These are phyloP conservation scores for Halcyon malimbica DNA, from an alignment of 2,113 vertebrate genomes.

Conservation along the genomic window DNA sequence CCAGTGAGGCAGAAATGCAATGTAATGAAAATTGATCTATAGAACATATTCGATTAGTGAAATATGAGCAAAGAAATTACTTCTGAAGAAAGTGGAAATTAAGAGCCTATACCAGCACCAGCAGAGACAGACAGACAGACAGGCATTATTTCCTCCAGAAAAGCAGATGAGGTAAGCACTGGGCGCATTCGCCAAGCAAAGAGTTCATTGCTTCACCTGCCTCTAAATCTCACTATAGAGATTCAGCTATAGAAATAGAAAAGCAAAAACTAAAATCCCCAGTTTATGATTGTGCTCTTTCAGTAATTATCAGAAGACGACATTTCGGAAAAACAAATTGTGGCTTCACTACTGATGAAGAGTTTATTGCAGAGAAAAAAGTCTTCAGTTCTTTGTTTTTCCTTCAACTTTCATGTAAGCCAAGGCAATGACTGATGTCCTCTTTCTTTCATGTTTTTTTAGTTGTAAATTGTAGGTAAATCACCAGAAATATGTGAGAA, in stretches of 20 bases:
- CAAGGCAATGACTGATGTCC: neutral
- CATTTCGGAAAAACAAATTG: neutral
- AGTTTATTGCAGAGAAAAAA: rapidly evolving
- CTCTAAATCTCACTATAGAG: neutral
- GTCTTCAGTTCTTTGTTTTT: neutral
- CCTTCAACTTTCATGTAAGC: neutral
- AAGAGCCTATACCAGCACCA: neutral
- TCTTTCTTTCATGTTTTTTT: neutral
- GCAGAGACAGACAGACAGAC: neutral
- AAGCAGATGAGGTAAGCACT: neutral
- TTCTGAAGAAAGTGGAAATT: slow-evolving; percentile 24
- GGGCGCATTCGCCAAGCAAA: neutral
- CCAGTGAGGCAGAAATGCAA: slow-evolving; percentile 38
- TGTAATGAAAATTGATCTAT: slow-evolving; percentile 59
- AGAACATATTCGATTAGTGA: neutral
- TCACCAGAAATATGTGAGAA: neutral
- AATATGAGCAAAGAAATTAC: slow-evolving; percentile 30
- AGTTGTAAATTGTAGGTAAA: neutral
- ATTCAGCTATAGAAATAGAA: neutral
- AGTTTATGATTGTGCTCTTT: neutral
- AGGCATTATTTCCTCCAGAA: neutral
- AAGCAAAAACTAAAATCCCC: neutral
- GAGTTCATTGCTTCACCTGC: neutral
- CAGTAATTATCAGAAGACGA: neutral
- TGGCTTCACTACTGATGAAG: neutral